Base-by-base conservation (phyloP, 92 coral and sea anemone species). In the Porites cylindrica region DNA sequence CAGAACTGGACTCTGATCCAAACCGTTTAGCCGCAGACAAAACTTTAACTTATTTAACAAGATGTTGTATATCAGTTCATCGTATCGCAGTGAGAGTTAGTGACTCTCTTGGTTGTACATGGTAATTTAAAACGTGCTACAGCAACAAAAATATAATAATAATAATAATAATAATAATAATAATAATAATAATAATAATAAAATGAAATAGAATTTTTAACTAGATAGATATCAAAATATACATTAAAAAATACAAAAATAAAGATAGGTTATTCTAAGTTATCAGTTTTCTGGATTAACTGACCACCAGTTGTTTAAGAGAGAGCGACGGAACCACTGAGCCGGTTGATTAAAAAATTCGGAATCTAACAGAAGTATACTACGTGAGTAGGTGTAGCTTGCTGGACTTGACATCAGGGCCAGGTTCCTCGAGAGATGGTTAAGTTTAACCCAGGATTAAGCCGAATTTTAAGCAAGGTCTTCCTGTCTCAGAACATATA, bases 1-100 rank as follows among this genome's bases (percentile, higher is more conserved):
- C n/a, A 3, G 19, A 32, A 32, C 53, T 3, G 38, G 14, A 7
- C 10, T 7, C 51, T 43, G n/a, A 7, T 13, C n/a, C 47, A 11
- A 51, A 50, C 59, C 60, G 43, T 72, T 72, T 11, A 26, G 11
- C 64, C 54, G 21, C 47, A 75, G 38, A 53, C 50, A 67, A 18
- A 63, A 75, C 32, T n/a, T 18, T 29, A 69, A 81, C 53, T 70
- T 70, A 70, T 81, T 82, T 82, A 82, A 66, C 84, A 52, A 80
- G 77, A 29, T 82, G 86, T 70, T 56, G 65, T 32, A 54, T 70
- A 82, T 70, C 69, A 24, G 54, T 82, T 71, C 47, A 38, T 38
- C 47, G 59, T 82, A 10, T 70, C 58, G 63, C 20, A 52, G 78
- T 7, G 78, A 72, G 63, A 0, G 17, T 7, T 53, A 12, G 63